Evolutionary conservation across 2,888 invertebrate species (phyloP), one percentile per base, ranked within the genome.

Genomic region (Phania funesta): DNA sequence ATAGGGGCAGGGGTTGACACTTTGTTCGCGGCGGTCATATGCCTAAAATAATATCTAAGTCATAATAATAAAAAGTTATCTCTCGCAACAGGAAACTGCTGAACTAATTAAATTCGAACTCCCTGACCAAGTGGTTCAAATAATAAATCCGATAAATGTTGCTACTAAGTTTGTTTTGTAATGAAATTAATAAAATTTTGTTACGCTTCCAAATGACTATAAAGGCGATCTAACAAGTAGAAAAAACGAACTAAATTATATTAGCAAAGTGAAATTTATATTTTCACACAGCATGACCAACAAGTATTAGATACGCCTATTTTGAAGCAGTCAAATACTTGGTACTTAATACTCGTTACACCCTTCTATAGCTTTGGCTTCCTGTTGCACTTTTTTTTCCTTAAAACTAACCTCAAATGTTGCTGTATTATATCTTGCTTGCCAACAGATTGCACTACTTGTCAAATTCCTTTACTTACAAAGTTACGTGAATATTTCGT

Each of bases 231-330:
- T n/a, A n/a, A n/a, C n/a, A 4, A 38, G 6, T 5, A 26, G 6
- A 26, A 26, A 38, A 38, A 38, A 38, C n/a, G 35, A 13, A 38
- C 35, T 24, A 8, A 54, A 68, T 68, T 54, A 50, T 50, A 13
- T 48, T 71, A 38, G 2, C 6, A 44, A 58, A 71, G 29, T 26
- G 20, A 48, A 62, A n/a, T n/a, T n/a, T n/a, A 54, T 35, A 76
- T 65, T 64, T 76, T 84, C 84, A 87, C 85, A 78, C 85, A 48
- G 80, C 88, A 86, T 87, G 87, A 86, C 86, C 84, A 84, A 86
- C 46, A 44, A 9, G 71, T 67, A 87, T 87, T 88, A 79, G 86
- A 46, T 84, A 83, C 85, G 85, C 85, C 80, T 58, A 64, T 56
- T 70, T 26, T 26, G 26, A 58, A n/a, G n/a, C n/a, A n/a, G n/a